Percentiles rank a stretch among this genome's conserved stretches.
Conservation (phyloP, 1,140 invertebrate genomes). For the Zaprionus davidi region DNA sequence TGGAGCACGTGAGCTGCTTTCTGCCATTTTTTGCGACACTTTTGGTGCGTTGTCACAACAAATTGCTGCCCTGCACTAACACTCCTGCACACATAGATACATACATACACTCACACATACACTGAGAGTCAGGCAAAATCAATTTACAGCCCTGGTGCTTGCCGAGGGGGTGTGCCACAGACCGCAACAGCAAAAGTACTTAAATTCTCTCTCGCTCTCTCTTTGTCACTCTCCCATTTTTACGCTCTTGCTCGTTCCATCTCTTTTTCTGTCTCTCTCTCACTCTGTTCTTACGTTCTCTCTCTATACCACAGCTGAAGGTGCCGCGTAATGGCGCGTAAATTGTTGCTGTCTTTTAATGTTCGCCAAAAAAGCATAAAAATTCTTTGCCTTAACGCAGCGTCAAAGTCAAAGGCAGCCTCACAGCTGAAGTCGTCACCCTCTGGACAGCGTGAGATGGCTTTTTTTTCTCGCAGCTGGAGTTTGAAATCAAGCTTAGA, state of each 20-base stretch:
- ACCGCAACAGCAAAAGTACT: conserved; percentile 21
- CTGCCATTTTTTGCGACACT: conserved; percentile 50
- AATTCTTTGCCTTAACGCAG: background rate
- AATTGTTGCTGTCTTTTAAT: conserved; percentile 6
- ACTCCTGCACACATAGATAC: conserved; percentile 10
- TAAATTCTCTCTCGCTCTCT: conserved; percentile 15
- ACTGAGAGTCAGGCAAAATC: conserved; percentile 60
- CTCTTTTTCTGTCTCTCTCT: background rate
- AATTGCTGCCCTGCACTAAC: conserved; percentile 47
- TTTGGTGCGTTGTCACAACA: conserved; percentile 74
- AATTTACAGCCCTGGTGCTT: conserved; percentile 58
- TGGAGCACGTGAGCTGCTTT: conserved; percentile 57
- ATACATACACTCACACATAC: background rate
- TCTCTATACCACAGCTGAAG: background rate
- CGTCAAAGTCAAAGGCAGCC: background rate
- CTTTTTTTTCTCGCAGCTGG: background rate
- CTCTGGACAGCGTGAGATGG: background rate
- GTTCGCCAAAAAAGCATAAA: background rate
- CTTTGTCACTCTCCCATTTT: background rate
- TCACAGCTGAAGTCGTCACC: background rate
- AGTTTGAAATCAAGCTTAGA: conserved; percentile 18
- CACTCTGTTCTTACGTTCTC: background rate
- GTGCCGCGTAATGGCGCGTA: conserved; percentile 1
- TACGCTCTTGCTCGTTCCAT: background rate
- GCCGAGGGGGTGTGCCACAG: background rate